Conservation (phyloP, 2,797 vertebrate species). For the Fundulus diaphanus region DNA sequence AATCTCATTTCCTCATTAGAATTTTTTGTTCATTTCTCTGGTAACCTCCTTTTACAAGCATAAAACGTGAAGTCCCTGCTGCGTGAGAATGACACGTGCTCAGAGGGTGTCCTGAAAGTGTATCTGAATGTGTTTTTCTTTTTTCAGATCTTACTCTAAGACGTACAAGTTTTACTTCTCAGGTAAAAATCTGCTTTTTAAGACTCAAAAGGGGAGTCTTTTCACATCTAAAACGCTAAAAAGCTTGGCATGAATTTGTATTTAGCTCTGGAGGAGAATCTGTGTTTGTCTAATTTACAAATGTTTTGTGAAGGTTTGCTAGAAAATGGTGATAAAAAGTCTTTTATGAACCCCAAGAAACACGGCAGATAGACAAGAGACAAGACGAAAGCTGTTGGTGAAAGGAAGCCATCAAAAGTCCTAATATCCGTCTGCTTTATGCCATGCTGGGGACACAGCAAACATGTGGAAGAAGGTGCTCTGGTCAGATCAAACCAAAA, state of each 20-base stretch:
- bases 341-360: not conserved
- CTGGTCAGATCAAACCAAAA: too few species aligned
- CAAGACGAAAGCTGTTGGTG: not conserved
- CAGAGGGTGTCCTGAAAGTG: not conserved
- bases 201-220: not conserved
- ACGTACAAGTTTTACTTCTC: conserved; percentile 39
- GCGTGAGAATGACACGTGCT: not conserved
- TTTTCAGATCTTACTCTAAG: conserved; percentile 63
- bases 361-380: not conserved
- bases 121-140: not conserved
- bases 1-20: conserved; percentile 5
- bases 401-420: too few species aligned
- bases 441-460: too few species aligned
- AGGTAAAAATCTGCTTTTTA: conserved; percentile 55
- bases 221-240: not conserved
- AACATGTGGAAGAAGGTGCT: too few species aligned
- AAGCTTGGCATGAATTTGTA: not conserved
- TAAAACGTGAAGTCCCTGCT: not conserved
- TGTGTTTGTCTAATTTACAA: too few species aligned
- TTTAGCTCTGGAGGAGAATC: not conserved
- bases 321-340: not conserved
- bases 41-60: not conserved
- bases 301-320: not conserved
- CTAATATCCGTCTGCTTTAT: too few species aligned
- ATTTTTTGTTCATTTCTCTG: not conserved